Conservation (phyloP, 2,888 invertebrate genomes). For the Heliconius hortense region DNA sequence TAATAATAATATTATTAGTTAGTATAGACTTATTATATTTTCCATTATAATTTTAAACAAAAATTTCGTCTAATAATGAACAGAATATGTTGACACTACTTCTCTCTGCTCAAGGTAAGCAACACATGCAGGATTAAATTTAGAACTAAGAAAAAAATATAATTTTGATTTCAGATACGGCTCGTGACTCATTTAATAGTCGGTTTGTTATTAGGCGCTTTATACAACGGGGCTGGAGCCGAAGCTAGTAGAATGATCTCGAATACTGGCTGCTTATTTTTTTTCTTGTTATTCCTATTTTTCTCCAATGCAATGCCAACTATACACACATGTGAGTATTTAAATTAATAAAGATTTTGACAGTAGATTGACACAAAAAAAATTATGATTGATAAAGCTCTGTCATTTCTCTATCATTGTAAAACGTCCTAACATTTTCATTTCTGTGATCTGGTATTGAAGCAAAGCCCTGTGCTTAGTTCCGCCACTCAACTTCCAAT, state of each 20-base stretch:
- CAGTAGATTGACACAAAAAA: background rate
- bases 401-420: no score
- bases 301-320: constrained; percentile 85
- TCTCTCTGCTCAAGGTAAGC: background rate
- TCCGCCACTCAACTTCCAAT: no score
- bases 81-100: background rate
- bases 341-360: background rate
- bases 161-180: constrained; percentile 63
- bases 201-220: constrained; percentile 79
- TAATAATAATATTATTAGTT: no score
- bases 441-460: no score
- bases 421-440: no score
- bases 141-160: background rate
- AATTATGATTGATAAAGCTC: no score
- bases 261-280: constrained; percentile 83
- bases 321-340: constrained; percentile 83
- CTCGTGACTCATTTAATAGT: constrained; percentile 77
- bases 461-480: no score
- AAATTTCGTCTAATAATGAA: background rate
- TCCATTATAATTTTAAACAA: no score
- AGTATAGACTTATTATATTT: no score
- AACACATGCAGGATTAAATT: no score
- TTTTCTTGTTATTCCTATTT: constrained; percentile 82
- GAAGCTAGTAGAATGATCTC: constrained; percentile 78
- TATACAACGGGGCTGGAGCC: constrained; percentile 82